Percentiles rank a stretch among this genome's conserved stretches.
These are phyloP conservation scores for Apomyelois bistriatella DNA, from an alignment of 2,888 invertebrate genomes.

Conservation along the genomic window DNA sequence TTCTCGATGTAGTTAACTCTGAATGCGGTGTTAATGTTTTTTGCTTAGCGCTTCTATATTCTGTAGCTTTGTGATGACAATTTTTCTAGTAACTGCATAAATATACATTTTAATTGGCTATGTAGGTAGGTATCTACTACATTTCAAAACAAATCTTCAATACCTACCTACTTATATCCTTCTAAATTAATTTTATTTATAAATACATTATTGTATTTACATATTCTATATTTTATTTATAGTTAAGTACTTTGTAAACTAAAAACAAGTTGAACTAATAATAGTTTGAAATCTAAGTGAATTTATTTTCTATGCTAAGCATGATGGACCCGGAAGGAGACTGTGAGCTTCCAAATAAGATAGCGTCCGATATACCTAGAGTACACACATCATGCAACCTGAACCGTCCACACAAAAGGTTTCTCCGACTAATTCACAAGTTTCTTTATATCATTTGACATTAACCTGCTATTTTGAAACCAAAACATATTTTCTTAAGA, in stretches of 20 bases:
- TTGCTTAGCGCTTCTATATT: constrained; percentile 33
- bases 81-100: constrained; percentile 6
- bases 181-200: too few relatives aligned
- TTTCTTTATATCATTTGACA: constrained; percentile 22
- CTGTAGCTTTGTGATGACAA: constrained; percentile 30
- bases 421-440: constrained; percentile 30
- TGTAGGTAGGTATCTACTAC: not conserved
- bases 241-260: too few relatives aligned
- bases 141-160: not conserved
- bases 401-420: constrained; percentile 74
- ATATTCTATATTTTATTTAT: too few relatives aligned
- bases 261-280: too few relatives aligned
- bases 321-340: constrained; percentile 62
- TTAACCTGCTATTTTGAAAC: not conserved
- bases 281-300: too few relatives aligned
- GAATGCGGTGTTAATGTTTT: constrained; percentile 22
- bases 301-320: constrained; percentile 36
- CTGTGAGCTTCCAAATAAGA: constrained; percentile 45
- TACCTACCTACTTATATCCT: too few relatives aligned
- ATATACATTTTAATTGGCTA: constrained; percentile 17
- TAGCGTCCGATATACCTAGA: constrained; percentile 60
- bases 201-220: too few relatives aligned
- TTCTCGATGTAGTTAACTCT: constrained; percentile 37
- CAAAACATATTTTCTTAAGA: not conserved
- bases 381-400: constrained; percentile 69